Percentiles rank a stretch among this genome's conserved stretches.
These are phyloP conservation scores for Eumeta japonica DNA, from an alignment of 1,140 invertebrate species.

Conservation along the genomic window DNA sequence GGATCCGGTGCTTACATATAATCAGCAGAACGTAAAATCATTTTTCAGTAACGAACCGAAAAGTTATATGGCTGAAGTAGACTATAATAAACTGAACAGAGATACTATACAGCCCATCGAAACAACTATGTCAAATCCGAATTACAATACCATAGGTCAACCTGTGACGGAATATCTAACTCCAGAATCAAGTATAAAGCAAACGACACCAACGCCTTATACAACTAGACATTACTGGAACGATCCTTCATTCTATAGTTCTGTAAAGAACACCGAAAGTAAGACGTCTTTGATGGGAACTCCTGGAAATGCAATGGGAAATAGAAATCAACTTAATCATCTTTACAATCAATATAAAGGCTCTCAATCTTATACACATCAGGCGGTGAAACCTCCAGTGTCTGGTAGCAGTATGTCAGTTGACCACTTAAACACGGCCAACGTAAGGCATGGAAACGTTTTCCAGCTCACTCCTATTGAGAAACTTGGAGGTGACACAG, in stretches of 20 bases:
- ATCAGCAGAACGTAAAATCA: neutral
- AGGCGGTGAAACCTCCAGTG: conserved; percentile 21
- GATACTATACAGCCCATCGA: neutral
- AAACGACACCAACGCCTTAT: conserved; percentile 36
- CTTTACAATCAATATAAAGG: conserved; percentile 44
- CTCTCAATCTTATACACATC: conserved; percentile 36
- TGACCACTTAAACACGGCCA: neutral
- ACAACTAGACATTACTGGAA: conserved; percentile 10
- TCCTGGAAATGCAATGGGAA: conserved; percentile 19
- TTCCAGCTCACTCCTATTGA: conserved; percentile 21
- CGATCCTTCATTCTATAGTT: conserved; percentile 18
- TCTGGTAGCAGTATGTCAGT: no score
- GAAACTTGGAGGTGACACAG: conserved; percentile 32
- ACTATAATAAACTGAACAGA: neutral
- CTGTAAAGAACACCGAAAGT: conserved; percentile 36
- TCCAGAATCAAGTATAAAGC: conserved; percentile 22
- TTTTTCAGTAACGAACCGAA: no score
- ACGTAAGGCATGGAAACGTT: conserved; percentile 4
- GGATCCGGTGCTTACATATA: neutral
- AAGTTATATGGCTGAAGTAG: neutral
- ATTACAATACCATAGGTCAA: conserved; percentile 42
- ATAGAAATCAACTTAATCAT: conserved; percentile 36
- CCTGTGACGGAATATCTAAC: conserved; percentile 28
- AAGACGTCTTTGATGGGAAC: conserved; percentile 34
- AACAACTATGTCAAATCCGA: neutral